phyloP scores from a whole-genome alignment of 2,113 vertebrate species.

The Tricholaema leucomelas region DNA sequence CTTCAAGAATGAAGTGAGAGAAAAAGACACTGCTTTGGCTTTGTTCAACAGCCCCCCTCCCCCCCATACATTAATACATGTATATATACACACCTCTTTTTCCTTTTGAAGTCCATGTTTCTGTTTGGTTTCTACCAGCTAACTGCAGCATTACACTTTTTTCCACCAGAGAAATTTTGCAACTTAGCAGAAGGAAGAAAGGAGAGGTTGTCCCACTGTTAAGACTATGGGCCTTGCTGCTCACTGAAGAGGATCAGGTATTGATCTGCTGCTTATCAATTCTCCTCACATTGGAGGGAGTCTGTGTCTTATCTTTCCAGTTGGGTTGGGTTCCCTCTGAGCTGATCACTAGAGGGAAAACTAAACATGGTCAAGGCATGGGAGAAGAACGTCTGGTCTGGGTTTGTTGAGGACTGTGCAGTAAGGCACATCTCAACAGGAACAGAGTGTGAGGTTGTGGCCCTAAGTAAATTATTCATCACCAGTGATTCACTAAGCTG shows the following conservation, averaged over 20 bases:
- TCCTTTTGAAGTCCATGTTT: neutral
- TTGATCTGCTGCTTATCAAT: constrained; percentile 49
- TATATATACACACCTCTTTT: neutral
- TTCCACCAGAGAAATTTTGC: constrained; percentile 36
- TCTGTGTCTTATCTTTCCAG: constrained; percentile 47
- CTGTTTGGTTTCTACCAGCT: neutral
- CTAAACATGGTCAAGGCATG: neutral
- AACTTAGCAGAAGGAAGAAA: neutral
- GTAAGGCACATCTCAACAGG: neutral
- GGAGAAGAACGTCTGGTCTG: neutral
- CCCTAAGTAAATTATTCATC: neutral
- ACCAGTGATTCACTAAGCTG: neutral
- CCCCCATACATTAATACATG: too few species aligned
- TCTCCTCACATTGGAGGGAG: constrained; percentile 31
- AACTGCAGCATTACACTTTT: neutral
- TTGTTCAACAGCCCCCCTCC: neutral
- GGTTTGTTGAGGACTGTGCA: neutral
- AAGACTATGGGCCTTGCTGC: neutral
- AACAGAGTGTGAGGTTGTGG: neutral
- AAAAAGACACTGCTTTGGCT: neutral
- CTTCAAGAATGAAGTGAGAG: neutral
- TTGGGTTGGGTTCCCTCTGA: neutral
- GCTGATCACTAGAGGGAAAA: constrained; percentile 40
- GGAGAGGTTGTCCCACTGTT: neutral
- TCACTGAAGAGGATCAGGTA: constrained; percentile 34